Base-by-base conservation (phyloP, 2,888 invertebrate species). In the Callyntrura guangdongensis region DNA sequence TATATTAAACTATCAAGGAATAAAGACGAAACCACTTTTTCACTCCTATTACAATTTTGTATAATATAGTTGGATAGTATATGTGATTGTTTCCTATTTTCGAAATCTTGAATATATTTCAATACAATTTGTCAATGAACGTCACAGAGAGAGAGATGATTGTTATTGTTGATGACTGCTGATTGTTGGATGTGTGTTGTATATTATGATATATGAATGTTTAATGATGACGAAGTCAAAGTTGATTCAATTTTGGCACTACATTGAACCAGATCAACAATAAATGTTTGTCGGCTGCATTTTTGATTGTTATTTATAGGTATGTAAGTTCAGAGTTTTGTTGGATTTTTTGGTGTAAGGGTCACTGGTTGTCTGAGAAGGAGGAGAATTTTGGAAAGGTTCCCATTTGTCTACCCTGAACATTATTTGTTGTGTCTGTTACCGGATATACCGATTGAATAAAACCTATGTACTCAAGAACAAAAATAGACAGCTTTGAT, bases 31-130 rank as follows among this genome's bases (percentile, higher is more conserved):
- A 74, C 49, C 17, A 74, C 74, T 74, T 74, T 49, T 74, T 22
- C 49, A 74, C 49, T 74, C 69, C 74, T 74, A 49, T 74, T 77
- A 17, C 74, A 11, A 74, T 20, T 61, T 9, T 61, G 20, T 20
- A 22, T 61, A 6, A 36, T 67, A 27, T 27, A 27, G 11, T 36
- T 64, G 82, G 82, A 61, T 27, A 64, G 6, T 22, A 36, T 36
- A 61, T 36, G n/a, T n/a, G 49, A 61, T 47, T 86, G 77, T 86
- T 87, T 81, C 87, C 87, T 87, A 87, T 87, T 87, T 79, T 87
- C 87, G 87, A 87, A 87, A 87, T 87, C 87, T 25, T 87, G 87
- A 87, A 87, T 87, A 81, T 14, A 87, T 87, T 87, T 87, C 86
- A 86, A 86, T 86, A 86, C 77, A 86, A 77, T 86, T 77, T 77